Evolutionary conservation across 2,888 invertebrate genomes (phyloP).

Genomic region (Cephus rjabovi): DNA sequence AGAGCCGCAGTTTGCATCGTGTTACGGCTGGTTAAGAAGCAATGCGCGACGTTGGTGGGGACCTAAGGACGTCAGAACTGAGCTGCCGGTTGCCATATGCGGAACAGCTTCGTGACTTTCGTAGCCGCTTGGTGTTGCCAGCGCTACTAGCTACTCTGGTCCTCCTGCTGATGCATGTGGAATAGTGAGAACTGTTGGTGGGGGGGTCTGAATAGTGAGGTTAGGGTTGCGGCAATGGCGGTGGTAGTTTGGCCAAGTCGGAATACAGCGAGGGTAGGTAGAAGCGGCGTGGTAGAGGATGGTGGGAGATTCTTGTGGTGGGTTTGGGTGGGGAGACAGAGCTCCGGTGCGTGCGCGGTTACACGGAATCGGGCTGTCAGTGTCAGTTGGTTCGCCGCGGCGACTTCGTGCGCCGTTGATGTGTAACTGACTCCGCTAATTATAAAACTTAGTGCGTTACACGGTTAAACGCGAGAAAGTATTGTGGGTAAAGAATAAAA

Average conservation of each 20-base stretch:
- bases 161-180: background rate
- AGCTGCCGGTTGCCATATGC: background rate
- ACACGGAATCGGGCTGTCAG: conserved; percentile 45
- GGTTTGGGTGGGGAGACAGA: background rate
- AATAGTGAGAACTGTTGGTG: background rate
- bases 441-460: background rate
- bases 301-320: conserved; percentile 32
- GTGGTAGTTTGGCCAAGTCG: conserved; percentile 30
- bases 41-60: background rate
- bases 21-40: conserved; percentile 7
- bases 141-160: background rate
- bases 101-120: background rate
- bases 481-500: background rate
- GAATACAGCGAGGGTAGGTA: conserved; percentile 15
- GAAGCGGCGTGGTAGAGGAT: conserved; percentile 31
- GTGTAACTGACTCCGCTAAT: conserved; percentile 33
- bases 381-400: conserved; percentile 58
- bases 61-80: background rate
- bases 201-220: background rate
- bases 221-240: conserved; percentile 29
- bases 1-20: background rate
- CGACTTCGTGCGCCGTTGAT: conserved; percentile 42
- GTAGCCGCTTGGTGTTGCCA: background rate
- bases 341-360: conserved; percentile 64
- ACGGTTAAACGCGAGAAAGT: background rate